Evolutionary conservation across 2,888 invertebrate species (phyloP).

Genomic region (Pandemis heparana): DNA sequence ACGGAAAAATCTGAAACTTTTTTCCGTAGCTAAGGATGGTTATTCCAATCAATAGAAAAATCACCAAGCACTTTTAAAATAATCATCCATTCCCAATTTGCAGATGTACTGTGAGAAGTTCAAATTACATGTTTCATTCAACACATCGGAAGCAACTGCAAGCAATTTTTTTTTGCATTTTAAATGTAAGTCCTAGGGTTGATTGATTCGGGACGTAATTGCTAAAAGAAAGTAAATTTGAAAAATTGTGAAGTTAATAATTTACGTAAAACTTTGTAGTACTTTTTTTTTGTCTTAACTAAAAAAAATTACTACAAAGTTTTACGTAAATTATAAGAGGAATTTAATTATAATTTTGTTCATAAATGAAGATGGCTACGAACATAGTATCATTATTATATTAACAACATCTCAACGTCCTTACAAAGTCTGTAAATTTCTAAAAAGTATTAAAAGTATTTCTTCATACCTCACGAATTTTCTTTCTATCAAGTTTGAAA

Average conservation of each 20-base stretch:
- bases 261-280: no score
- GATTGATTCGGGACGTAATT: neutral
- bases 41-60: no score
- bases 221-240: no score
- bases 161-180: neutral
- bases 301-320: neutral
- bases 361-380: neutral
- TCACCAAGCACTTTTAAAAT: no score
- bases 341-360: neutral
- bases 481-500: constrained; percentile 9
- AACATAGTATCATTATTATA: neutral
- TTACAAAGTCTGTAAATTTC: constrained; percentile 14
- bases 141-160: neutral
- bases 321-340: neutral
- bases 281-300: neutral
- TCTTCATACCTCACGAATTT: constrained; percentile 5
- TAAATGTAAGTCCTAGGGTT: neutral
- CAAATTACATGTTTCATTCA: constrained; percentile 6
- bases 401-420: neutral
- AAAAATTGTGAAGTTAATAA: no score
- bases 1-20: no score
- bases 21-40: no score
- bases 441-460: no score
- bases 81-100: no score
- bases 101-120: neutral